phyloP scores from a whole-genome alignment of 2,797 vertebrate genomes.

The Tiaroga cobitis region DNA sequence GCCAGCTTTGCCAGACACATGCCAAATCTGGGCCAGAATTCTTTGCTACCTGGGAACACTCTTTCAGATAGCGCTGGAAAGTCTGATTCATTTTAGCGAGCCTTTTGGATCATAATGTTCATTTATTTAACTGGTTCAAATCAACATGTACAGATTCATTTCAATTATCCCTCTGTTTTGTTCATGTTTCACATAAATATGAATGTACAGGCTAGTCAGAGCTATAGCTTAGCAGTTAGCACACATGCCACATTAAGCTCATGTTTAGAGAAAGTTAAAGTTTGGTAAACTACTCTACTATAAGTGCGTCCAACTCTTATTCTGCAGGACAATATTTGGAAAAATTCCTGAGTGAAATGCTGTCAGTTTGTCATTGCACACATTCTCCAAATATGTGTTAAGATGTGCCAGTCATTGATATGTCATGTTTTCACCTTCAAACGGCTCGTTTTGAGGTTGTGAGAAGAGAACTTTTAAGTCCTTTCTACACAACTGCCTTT shows the following conservation, averaged over 20 bases:
- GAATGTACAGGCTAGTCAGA: neutral
- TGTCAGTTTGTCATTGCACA: constrained; percentile 17
- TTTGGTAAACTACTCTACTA: neutral
- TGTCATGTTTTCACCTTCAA: constrained; percentile 38
- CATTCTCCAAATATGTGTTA: constrained; percentile 21
- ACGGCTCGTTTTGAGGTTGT: constrained; percentile 17
- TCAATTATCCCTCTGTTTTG: neutral
- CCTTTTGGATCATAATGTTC: neutral
- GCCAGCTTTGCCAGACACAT: no score
- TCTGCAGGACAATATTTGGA: neutral
- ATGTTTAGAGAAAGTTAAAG: neutral
- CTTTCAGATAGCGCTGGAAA: neutral
- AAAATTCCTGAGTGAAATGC: constrained; percentile 6
- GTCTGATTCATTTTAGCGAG: neutral
- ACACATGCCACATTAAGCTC: neutral
- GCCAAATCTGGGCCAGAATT: no score
- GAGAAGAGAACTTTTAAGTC: constrained; percentile 9
- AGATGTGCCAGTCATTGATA: constrained; percentile 38
- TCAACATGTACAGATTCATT: no score
- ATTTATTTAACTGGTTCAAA: neutral
- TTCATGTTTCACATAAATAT: neutral
- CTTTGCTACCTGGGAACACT: no score
- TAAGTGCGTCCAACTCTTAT: constrained; percentile 1
- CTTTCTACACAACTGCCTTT: constrained; percentile 7
- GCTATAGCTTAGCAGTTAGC: neutral